phyloP scores from a whole-genome alignment of 1,140 invertebrate genomes.

The Artemia franciscana region DNA sequence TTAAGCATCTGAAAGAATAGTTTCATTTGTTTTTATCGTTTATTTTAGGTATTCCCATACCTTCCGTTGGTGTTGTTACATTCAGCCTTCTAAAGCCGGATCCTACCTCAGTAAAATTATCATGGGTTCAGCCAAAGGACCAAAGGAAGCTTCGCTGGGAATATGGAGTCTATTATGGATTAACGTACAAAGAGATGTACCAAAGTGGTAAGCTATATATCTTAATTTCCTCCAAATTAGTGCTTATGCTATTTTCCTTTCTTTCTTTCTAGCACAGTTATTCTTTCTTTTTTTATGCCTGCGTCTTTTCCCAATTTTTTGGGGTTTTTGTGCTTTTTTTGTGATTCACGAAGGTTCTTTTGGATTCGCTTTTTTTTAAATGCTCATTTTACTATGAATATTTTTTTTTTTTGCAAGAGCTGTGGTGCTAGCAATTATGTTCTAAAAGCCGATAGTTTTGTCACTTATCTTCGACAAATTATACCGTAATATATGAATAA shows the following conservation, averaged over 20 bases:
- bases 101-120: constrained; percentile 34
- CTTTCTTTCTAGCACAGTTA: background rate
- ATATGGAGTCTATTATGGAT: constrained; percentile 38
- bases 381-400: too few species aligned
- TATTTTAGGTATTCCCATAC: constrained; percentile 22
- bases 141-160: constrained; percentile 27
- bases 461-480: too few species aligned
- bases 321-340: too few species aligned
- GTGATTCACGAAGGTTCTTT: too few species aligned
- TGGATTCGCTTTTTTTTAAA: too few species aligned
- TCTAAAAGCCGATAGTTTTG: too few species aligned
- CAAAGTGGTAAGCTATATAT: constrained; percentile 20
- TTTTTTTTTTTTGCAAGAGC: too few species aligned
- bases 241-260: too few species aligned
- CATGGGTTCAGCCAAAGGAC: constrained; percentile 32
- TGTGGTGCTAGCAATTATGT: too few species aligned
- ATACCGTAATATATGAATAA: too few species aligned
- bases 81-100: constrained; percentile 27
- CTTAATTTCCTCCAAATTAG: too few species aligned
- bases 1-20: too few species aligned
- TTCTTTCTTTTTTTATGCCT: background rate
- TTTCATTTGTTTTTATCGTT: constrained; percentile 4
- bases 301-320: background rate
- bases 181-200: constrained; percentile 23
- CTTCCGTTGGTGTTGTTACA: constrained; percentile 24